These are phyloP conservation scores for Metopolophium dirhodum DNA, from an alignment of 1,140 invertebrate genomes.

Conservation along the genomic window DNA sequence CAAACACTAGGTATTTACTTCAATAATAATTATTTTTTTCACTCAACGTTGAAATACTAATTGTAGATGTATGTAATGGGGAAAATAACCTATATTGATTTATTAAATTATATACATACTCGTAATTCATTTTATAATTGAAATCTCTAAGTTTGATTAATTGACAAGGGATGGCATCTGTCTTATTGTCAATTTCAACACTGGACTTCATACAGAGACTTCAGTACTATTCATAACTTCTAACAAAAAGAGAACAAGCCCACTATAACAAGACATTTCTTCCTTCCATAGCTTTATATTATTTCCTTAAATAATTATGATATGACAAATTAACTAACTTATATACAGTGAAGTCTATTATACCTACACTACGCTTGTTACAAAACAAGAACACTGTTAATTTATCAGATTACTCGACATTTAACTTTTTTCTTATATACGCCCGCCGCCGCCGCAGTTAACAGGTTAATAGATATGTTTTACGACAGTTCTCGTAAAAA, in stretches of 20 bases:
- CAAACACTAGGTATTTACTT: neutral
- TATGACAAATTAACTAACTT: neutral
- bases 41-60: neutral
- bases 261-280: neutral
- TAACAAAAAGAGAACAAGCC: neutral
- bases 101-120: neutral
- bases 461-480: neutral
- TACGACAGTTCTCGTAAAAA: constrained; percentile 18
- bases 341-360: neutral
- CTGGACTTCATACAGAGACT: neutral
- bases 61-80: neutral
- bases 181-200: neutral
- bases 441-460: neutral
- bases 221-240: neutral
- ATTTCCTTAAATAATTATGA: neutral
- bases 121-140: neutral
- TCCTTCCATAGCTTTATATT: neutral
- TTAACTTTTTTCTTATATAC: neutral
- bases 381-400: neutral
- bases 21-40: neutral
- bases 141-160: neutral
- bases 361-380: neutral
- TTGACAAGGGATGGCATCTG: neutral
- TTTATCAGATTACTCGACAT: neutral
- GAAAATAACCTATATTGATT: neutral